These are phyloP conservation scores for Drosophila cognata DNA, from an alignment of 2,888 invertebrate genomes.

Conservation along the genomic window DNA sequence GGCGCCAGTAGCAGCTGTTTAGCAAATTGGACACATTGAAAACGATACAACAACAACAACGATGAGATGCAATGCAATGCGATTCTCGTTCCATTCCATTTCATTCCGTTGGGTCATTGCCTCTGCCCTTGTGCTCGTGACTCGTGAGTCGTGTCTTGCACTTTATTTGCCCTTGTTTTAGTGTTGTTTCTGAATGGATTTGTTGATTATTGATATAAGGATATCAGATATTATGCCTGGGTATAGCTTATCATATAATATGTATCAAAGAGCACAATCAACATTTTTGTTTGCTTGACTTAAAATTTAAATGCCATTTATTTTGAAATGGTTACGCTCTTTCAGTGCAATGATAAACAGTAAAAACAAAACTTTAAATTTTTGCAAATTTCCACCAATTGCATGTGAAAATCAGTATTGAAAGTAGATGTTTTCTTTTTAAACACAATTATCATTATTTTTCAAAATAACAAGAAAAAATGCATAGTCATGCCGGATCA, in stretches of 20 bases:
- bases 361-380: neutral
- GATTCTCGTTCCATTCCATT: conserved; percentile 3
- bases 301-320: neutral
- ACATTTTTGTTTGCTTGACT: neutral
- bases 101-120: conserved; percentile 37
- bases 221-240: neutral
- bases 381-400: neutral
- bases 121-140: conserved; percentile 32
- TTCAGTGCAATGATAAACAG: no score
- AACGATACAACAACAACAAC: conserved; percentile 1
- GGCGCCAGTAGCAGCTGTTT: conserved; percentile 55
- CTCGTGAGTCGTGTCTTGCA: neutral
- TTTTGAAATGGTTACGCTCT: neutral
- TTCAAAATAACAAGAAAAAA: neutral
- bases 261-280: neutral
- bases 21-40: conserved; percentile 35
- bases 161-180: conserved; percentile 3
- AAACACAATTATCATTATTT: neutral
- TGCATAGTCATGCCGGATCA: neutral
- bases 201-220: neutral
- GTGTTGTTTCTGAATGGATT: neutral
- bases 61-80: conserved; percentile 5
- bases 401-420: neutral
- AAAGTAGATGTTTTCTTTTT: neutral
- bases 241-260: neutral